Percentiles rank a stretch among this genome's conserved stretches.
Conservation (phyloP, 2,888 invertebrate genomes). For the Macaria notata region DNA sequence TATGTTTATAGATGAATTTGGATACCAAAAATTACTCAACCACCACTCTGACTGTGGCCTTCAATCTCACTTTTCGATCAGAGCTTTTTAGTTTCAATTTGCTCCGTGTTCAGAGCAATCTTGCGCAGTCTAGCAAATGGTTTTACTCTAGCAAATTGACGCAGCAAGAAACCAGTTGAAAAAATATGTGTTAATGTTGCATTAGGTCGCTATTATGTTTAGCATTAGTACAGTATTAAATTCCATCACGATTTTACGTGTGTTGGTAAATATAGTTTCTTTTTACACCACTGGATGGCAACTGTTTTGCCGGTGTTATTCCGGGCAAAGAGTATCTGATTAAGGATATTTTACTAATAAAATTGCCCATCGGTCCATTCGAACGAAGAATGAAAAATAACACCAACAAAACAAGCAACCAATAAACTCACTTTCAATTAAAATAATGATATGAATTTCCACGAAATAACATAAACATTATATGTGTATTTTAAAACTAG, state of each 20-base stretch:
- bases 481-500: slow-evolving; percentile 6
- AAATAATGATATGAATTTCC: neutral
- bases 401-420: too few species aligned
- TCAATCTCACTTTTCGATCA: too few species aligned
- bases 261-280: slow-evolving; percentile 16
- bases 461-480: neutral
- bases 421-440: neutral
- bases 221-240: slow-evolving; percentile 23
- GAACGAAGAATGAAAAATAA: too few species aligned
- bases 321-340: too few species aligned
- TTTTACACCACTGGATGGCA: slow-evolving; percentile 4
- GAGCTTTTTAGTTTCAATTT: too few species aligned
- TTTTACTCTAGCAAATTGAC: slow-evolving; percentile 25
- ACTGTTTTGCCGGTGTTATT: too few species aligned
- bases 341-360: too few species aligned
- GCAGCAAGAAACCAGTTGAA: slow-evolving; percentile 5
- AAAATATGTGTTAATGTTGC: slow-evolving; percentile 7
- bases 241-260: slow-evolving; percentile 20
- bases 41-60: too few species aligned
- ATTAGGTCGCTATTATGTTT: slow-evolving; percentile 20
- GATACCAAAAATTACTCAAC: too few species aligned
- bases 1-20: too few species aligned
- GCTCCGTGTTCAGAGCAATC: too few species aligned
- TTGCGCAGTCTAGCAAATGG: slow-evolving; percentile 19
- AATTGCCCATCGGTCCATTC: too few species aligned